Percentiles rank a stretch among this genome's conserved stretches.
phyloP scores from a whole-genome alignment of 2,797 vertebrate genomes.

The Streptopelia turtur region DNA sequence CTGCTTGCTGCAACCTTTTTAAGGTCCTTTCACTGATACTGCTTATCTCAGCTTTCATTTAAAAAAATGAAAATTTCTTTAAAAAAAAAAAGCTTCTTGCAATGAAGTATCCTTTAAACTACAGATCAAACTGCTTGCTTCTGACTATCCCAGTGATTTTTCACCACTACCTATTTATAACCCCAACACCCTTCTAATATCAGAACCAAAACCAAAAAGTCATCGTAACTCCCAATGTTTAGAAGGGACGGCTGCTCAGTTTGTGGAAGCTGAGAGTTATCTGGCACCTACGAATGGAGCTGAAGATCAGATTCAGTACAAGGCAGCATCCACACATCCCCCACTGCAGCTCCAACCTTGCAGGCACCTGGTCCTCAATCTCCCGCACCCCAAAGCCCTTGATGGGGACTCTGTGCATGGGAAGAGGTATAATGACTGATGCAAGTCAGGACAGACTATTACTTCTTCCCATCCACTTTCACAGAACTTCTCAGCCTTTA shows the following conservation, averaged over 20 bases:
- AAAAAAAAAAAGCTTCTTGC: not conserved
- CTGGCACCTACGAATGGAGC: not conserved
- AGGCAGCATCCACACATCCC: fast-evolving
- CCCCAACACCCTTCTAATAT: not conserved
- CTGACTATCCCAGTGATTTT: not conserved
- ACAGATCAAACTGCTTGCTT: not conserved
- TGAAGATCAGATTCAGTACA: not conserved
- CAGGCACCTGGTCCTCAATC: not conserved
- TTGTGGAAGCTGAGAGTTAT: not conserved
- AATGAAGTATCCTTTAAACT: conserved; percentile 7
- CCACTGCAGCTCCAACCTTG: not conserved
- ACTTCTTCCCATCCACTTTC: not conserved
- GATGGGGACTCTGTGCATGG: not conserved
- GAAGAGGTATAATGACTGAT: not conserved
- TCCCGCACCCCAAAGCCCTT: fast-evolving
- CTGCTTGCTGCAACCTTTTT: conserved; percentile 14
- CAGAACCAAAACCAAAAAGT: not conserved
- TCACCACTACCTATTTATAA: not conserved
- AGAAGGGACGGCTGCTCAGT: not conserved
- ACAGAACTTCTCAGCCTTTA: not conserved
- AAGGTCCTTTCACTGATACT: conserved; percentile 16
- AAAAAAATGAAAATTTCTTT: too few species aligned
- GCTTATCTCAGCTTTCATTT: conserved; percentile 35
- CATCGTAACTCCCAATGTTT: not conserved
- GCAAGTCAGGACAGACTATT: not conserved